Base-by-base conservation (phyloP, 37 sponge, comb jelly and placozoan species). In the Chondrosia reniformis region DNA sequence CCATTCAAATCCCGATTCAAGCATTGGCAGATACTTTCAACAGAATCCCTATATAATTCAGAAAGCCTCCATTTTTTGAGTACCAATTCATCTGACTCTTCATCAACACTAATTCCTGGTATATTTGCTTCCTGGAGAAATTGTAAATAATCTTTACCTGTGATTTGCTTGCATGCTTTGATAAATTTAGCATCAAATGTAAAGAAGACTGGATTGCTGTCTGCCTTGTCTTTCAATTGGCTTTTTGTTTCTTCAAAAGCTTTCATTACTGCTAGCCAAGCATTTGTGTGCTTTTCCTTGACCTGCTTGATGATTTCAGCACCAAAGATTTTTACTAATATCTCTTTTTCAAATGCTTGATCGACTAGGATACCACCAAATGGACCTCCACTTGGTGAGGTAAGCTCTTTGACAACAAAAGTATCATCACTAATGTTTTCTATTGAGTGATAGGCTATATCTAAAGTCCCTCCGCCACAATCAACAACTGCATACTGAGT, bases 351-450 rank as follows among this genome's bases (percentile, higher is more conserved):
- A 34, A 69, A 69, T 9, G 44, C 72, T 69, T 34, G 4, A 69
- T 69, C 72, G 21, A 69, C 72, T 2, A 69, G 43, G 25, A 34
- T 69, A 1, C 72, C 72, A 7, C 72, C 72, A 69, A 25, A 69
- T 69, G 72, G 72, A 8, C 72, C 72, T 69, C 72, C 72, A 69
- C 41, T 39, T 3, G 72, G 72, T 69, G 72, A 44, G 15, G 72
- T 44, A 39, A 69, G 72, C 43, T 69, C 72, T 17, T 34, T 31
- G 15, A 69, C 72, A 2, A 69, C 8, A 40, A 41, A 69, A 25
- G 72, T 69, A 39, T 37, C 43, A 3, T 39, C 72, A 22, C 1
- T 44, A 7, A 21, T 12, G 2, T 69, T 40, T 21, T 69, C 72
- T 25, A 69, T 7, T 13, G 42, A 1, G 21, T 69, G 72, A 25